Evolutionary conservation across 2,888 invertebrate species (phyloP).

Genomic region (Cantharis rustica): DNA sequence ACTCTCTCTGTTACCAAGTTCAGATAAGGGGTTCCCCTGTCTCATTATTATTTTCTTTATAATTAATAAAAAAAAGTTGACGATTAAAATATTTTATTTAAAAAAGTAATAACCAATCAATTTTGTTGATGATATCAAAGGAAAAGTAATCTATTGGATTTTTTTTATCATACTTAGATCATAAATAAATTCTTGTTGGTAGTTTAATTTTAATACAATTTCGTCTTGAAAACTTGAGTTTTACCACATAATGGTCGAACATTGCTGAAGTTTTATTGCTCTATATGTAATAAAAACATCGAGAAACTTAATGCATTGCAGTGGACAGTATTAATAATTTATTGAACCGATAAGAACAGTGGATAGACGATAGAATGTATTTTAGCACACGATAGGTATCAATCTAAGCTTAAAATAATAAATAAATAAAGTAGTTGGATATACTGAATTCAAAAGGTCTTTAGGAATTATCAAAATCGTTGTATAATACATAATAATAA

Average conservation of each 20-base stretch:
- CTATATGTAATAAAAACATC: slow-evolving; percentile 20
- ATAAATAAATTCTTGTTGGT: slow-evolving; percentile 2
- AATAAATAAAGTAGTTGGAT: neutral
- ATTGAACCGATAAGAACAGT: slow-evolving; percentile 21
- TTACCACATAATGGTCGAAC: slow-evolving; percentile 10
- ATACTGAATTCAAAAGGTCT: neutral
- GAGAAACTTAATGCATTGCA: slow-evolving; percentile 20
- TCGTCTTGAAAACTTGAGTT: slow-evolving; percentile 11
- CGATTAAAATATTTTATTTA: neutral
- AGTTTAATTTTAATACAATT: slow-evolving; percentile 13
- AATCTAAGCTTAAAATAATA: neutral
- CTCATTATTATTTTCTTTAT: too few relatives aligned
- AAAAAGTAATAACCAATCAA: neutral
- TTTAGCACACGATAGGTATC: neutral
- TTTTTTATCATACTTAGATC: neutral
- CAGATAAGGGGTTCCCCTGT: too few relatives aligned
- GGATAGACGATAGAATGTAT: neutral
- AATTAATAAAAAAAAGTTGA: too few relatives aligned
- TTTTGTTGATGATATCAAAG: neutral
- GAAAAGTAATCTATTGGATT: neutral
- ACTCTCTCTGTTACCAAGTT: too few relatives aligned
- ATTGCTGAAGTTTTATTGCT: slow-evolving; percentile 21
- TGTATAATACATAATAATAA: neutral
- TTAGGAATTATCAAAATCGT: too few relatives aligned
- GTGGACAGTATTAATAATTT: slow-evolving; percentile 30